A percentile compares a stretch with the other conserved stretches of the same genome.
These are phyloP conservation scores for Tipula confusa DNA, from an alignment of 2,888 invertebrate species.

Conservation along the genomic window DNA sequence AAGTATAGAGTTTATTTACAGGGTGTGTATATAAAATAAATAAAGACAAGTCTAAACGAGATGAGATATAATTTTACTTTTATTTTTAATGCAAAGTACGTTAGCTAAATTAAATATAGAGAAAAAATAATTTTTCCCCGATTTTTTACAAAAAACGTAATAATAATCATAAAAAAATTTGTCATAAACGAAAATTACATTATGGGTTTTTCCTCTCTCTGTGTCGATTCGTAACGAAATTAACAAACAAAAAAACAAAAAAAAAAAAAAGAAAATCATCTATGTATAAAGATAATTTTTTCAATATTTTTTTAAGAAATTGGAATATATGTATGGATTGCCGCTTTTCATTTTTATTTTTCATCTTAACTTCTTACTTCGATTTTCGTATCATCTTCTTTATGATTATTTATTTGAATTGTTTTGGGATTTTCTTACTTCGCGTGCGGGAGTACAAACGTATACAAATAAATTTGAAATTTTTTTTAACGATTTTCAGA, in stretches of 20 bases:
- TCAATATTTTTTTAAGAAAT: background rate
- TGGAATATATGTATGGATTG: background rate
- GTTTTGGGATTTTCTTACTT: slow-evolving; percentile 3
- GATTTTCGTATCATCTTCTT: background rate
- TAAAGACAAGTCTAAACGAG: background rate
- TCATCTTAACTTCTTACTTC: background rate
- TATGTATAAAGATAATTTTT: background rate
- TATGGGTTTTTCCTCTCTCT: background rate
- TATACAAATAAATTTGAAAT: background rate
- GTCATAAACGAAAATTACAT: background rate
- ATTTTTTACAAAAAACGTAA: background rate
- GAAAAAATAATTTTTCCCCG: background rate
- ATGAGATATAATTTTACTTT: background rate
- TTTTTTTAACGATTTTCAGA: background rate
- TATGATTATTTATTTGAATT: slow-evolving; percentile 20
- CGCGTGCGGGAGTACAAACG: background rate
- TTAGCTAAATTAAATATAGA: background rate
- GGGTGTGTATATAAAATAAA: background rate
- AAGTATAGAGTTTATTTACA: background rate
- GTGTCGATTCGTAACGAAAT: background rate
- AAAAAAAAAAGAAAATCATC: background rate
- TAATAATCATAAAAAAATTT: background rate
- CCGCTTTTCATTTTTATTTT: background rate
- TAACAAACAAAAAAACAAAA: background rate
- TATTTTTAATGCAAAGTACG: background rate